Conservation (phyloP, 2,113 vertebrate species). For the Chauna torquata region DNA sequence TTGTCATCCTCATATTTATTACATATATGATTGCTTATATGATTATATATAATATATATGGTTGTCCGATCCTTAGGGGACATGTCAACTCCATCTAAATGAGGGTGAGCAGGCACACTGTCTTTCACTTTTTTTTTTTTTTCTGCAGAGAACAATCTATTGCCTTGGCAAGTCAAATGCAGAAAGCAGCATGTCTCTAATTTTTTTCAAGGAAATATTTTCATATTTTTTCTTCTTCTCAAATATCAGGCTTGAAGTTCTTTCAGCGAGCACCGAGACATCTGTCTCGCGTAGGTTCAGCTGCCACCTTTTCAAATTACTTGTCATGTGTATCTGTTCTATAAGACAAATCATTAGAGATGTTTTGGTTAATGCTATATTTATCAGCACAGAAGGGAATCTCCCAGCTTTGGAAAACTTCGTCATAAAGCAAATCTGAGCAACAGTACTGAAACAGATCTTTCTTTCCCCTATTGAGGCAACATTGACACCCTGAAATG, state of each 20-base stretch:
- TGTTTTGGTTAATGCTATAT: background rate
- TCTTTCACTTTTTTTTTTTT: background rate
- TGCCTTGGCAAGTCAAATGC: background rate
- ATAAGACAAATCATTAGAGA: background rate
- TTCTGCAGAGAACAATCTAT: background rate
- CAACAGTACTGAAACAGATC: background rate
- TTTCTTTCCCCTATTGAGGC: background rate
- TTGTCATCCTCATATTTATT: conserved; percentile 33
- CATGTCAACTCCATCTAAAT: background rate
- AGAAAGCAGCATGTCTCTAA: background rate
- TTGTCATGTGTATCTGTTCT: background rate
- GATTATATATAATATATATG: background rate
- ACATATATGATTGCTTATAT: background rate
- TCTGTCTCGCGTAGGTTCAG: background rate
- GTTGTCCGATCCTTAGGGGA: background rate
- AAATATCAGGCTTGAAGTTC: background rate
- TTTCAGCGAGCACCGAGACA: background rate
- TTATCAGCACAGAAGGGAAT: background rate
- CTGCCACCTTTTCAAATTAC: background rate
- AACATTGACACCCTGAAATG: background rate
- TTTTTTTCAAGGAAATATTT: background rate
- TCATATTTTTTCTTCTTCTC: rapidly evolving
- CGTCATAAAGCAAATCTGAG: background rate
- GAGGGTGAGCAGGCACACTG: background rate
- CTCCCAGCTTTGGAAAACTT: background rate